Conservation (phyloP, 2,888 invertebrate species). For the Macropis europaea region DNA sequence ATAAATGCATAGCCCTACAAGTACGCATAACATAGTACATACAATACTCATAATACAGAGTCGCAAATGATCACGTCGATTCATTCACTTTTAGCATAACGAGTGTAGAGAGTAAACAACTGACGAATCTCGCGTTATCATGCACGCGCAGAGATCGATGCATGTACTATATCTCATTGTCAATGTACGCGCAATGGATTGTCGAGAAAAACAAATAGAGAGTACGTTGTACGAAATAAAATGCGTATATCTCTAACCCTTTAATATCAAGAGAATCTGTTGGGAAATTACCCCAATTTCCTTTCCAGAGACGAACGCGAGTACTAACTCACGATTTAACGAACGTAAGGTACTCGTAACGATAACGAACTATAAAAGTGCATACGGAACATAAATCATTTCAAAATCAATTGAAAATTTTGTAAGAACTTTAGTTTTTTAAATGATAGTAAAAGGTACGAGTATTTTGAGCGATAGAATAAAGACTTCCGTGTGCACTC, state of each 20-base stretch:
- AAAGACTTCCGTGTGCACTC: slow-evolving; percentile 15
- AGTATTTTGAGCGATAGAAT: neutral
- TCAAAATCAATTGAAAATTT: no score
- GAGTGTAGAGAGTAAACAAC: slow-evolving; percentile 6
- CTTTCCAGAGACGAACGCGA: slow-evolving; percentile 10
- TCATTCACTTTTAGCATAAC: slow-evolving; percentile 22
- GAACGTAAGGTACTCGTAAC: neutral
- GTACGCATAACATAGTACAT: slow-evolving; percentile 27
- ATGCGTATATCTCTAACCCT: slow-evolving; percentile 34
- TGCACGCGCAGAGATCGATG: slow-evolving; percentile 48
- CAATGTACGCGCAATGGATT: slow-evolving; percentile 48
- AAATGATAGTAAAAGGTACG: no score
- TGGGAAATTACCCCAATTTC: slow-evolving; percentile 11
- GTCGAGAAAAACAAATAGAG: slow-evolving; percentile 31
- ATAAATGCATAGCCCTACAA: slow-evolving; percentile 9
- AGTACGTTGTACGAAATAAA: slow-evolving; percentile 46
- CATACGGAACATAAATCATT: no score
- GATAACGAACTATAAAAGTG: neutral
- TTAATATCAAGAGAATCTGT: neutral
- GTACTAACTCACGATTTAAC: neutral
- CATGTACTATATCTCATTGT: slow-evolving; percentile 39
- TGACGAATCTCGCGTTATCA: slow-evolving; percentile 33
- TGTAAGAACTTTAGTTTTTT: no score
- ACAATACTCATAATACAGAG: neutral
- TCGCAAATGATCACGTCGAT: slow-evolving; percentile 6